These are phyloP conservation scores for Lithobates sylvaticus DNA, from an alignment of 2,797 vertebrate species.

Conservation along the genomic window DNA sequence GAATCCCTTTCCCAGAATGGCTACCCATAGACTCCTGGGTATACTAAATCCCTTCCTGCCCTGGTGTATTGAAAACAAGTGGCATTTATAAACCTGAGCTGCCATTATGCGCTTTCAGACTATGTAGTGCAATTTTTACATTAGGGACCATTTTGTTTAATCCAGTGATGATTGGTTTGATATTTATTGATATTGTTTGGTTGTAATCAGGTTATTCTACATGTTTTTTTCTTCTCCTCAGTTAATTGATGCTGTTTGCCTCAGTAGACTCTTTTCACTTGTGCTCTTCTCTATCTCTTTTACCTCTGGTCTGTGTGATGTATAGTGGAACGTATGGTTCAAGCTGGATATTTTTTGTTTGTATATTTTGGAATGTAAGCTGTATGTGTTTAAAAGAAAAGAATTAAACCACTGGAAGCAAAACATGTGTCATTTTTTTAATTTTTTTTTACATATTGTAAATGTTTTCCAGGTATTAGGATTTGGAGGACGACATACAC, in stretches of 20 bases:
- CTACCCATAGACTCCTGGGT: slow-evolving; percentile 19
- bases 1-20: not conserved
- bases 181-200: slow-evolving; percentile 59
- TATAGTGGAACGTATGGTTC: slow-evolving; percentile 61
- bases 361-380: slow-evolving; percentile 63
- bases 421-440: slow-evolving; percentile 8
- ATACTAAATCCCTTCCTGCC: slow-evolving; percentile 18
- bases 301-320: slow-evolving; percentile 57
- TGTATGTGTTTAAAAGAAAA: slow-evolving; percentile 55
- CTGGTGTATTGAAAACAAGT: slow-evolving; percentile 38
- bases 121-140: slow-evolving; percentile 53
- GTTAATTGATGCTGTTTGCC: slow-evolving; percentile 34
- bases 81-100: slow-evolving; percentile 49
- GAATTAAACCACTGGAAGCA: slow-evolving; percentile 58
- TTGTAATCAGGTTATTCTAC: slow-evolving; percentile 30
- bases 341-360: slow-evolving; percentile 59
- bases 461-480: no score
- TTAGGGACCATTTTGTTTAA: slow-evolving; percentile 53
- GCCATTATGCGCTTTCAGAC: slow-evolving; percentile 43
- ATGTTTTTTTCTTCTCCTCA: slow-evolving; percentile 27
- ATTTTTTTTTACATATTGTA: not conserved
- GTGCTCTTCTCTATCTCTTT: slow-evolving; percentile 46
- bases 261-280: slow-evolving; percentile 32
- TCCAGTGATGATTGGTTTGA: slow-evolving; percentile 51
- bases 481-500: no score